A percentile compares a stretch with the other conserved stretches of the same genome.
Conservation (phyloP, 30 jellyfish, hydroid and myxozoan genomes). For the Turritopsis dohrnii region DNA sequence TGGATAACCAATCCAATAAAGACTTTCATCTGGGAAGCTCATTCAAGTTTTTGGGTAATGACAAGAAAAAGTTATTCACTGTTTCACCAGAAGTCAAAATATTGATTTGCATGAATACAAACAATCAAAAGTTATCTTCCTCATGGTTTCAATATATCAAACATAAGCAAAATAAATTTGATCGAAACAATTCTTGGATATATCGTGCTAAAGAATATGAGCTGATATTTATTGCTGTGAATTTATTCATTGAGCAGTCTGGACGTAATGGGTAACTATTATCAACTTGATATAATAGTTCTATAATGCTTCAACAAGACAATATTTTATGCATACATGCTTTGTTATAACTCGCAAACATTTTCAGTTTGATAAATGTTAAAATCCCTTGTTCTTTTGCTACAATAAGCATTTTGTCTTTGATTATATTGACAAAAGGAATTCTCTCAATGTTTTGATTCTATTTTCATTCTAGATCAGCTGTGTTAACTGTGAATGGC, state of each 20-base stretch:
- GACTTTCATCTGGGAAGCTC: background rate
- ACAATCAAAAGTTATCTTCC: background rate
- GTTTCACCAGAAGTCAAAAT: background rate
- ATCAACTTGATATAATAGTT: background rate
- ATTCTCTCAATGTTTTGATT: too few species aligned
- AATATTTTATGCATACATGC: background rate
- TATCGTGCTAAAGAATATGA: constrained; percentile 1
- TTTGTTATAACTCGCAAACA: background rate
- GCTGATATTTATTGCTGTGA: background rate
- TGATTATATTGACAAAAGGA: too few species aligned
- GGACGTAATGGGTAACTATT: background rate
- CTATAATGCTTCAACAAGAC: too few species aligned
- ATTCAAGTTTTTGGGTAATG: background rate
- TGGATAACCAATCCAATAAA: background rate
- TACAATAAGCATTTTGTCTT: too few species aligned
- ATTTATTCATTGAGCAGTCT: background rate
- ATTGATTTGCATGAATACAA: background rate
- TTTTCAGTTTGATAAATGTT: background rate
- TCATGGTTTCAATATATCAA: background rate
- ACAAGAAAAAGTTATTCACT: background rate
- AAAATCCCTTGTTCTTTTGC: too few species aligned
- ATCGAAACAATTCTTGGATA: background rate
- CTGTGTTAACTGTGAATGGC: constrained; percentile 15
- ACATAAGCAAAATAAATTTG: background rate
- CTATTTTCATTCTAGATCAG: constrained; percentile 3